phyloP scores from a whole-genome alignment of 2,113 vertebrate genomes.

The Gnathonemus echidnorhynchus region DNA sequence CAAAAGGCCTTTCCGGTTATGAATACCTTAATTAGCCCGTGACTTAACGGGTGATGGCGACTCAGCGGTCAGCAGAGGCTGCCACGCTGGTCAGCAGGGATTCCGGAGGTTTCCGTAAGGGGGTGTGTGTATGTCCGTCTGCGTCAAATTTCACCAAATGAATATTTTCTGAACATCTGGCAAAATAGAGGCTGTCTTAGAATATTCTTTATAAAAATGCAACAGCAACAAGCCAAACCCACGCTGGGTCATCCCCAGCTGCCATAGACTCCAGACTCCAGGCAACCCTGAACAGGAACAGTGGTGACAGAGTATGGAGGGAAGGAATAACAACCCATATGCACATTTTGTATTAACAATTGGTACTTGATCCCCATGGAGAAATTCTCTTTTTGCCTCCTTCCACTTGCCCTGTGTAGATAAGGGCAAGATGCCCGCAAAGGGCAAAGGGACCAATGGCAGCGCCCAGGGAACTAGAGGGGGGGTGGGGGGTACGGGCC shows the following conservation, averaged over 20 bases:
- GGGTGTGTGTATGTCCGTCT: background rate
- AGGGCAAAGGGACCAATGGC: no score
- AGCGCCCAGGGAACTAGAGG: no score
- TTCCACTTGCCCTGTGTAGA: no score
- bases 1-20: background rate
- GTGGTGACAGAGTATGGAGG: background rate
- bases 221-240: background rate
- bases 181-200: background rate
- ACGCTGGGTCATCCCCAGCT: no score
- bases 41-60: background rate
- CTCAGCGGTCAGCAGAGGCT: background rate
- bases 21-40: background rate
- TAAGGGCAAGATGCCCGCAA: no score
- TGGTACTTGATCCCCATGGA: no score
- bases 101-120: background rate
- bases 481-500: no score
- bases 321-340: background rate
- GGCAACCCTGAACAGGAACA: background rate
- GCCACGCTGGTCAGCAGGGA: background rate
- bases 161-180: background rate
- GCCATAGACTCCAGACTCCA: background rate
- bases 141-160: background rate
- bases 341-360: no score
- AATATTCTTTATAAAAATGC: background rate
- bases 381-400: no score